Percentiles rank a stretch among this genome's conserved stretches.
phyloP scores from a whole-genome alignment of 53 echinoderm and acorn worm genomes.

The Holothuria scabra region DNA sequence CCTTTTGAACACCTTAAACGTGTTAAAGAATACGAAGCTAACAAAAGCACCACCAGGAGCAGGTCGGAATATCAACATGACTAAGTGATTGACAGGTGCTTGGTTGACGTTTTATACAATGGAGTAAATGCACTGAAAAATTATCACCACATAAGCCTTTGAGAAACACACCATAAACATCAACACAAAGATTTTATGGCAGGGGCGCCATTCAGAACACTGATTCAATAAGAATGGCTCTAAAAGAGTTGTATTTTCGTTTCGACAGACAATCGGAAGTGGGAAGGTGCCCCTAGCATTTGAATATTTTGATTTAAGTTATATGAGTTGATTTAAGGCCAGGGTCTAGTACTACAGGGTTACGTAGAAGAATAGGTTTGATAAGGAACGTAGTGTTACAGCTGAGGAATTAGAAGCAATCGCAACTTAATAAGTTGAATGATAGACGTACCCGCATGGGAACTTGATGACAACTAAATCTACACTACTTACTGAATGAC shows the following conservation, averaged over 20 bases:
- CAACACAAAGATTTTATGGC: too few relatives aligned
- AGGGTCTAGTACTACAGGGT: constrained; percentile 1
- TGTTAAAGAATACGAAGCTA: constrained; percentile 1
- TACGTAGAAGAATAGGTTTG: not conserved
- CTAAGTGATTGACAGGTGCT: not conserved
- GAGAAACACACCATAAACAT: too few relatives aligned
- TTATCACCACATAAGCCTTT: too few relatives aligned
- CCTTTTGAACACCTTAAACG: constrained; percentile 32
- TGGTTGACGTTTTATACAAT: constrained; percentile 2
- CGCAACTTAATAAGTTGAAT: too few relatives aligned
- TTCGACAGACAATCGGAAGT: constrained; percentile 36
- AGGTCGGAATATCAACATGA: constrained; percentile 14
- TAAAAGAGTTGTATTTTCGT: constrained; percentile 15
- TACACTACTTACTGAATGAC: too few relatives aligned
- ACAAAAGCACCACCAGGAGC: constrained; percentile 3
- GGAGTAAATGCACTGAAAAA: not conserved
- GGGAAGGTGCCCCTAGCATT: constrained; percentile 8
- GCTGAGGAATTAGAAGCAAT: too few relatives aligned
- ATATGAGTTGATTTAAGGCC: constrained; percentile 23
- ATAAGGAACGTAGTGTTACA: too few relatives aligned
- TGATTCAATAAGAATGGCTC: not conserved
- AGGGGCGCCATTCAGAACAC: too few relatives aligned
- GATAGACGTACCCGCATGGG: too few relatives aligned
- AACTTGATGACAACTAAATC: too few relatives aligned
- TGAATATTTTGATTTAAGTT: constrained; percentile 23